phyloP scores from a whole-genome alignment of 1,140 invertebrate genomes.

The Zaprionus capensis region DNA sequence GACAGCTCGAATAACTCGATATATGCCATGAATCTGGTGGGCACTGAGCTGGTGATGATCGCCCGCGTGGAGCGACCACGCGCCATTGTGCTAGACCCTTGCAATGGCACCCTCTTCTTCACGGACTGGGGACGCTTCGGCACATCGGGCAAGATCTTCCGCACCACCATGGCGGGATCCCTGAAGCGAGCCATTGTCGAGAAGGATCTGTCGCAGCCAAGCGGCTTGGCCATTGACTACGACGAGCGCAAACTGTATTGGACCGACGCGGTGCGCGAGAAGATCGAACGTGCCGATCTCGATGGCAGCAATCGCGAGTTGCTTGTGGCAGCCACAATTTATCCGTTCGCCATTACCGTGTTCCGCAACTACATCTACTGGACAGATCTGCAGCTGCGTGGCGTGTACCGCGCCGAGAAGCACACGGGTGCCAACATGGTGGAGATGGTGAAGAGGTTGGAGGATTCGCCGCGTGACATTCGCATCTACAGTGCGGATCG shows the following conservation, averaged over 20 bases:
- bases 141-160: constrained; percentile 96
- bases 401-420: constrained; percentile 98
- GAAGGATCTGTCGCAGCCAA: constrained; percentile 96
- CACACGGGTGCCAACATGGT: constrained; percentile 97
- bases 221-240: constrained; percentile 98
- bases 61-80: constrained; percentile 95
- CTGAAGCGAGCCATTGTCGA: constrained; percentile 95
- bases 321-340: constrained; percentile 95
- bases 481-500: constrained; percentile 93
- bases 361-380: constrained; percentile 97
- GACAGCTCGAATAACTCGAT: constrained; percentile 97
- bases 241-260: constrained; percentile 98
- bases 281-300: constrained; percentile 96
- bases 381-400: constrained; percentile 97
- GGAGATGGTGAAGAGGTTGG: constrained; percentile 95
- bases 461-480: constrained; percentile 95
- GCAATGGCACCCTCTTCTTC: constrained; percentile 96
- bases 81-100: constrained; percentile 98
- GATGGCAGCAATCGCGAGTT: constrained; percentile 92
- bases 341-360: constrained; percentile 98
- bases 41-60: constrained; percentile 96
- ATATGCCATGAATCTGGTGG: constrained; percentile 97
- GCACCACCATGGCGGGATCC: constrained; percentile 98
- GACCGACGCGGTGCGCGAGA: constrained; percentile 98
- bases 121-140: constrained; percentile 97